Base-by-base conservation (phyloP, 2,797 vertebrate genomes). In the Rousettus madagascariensis region DNA sequence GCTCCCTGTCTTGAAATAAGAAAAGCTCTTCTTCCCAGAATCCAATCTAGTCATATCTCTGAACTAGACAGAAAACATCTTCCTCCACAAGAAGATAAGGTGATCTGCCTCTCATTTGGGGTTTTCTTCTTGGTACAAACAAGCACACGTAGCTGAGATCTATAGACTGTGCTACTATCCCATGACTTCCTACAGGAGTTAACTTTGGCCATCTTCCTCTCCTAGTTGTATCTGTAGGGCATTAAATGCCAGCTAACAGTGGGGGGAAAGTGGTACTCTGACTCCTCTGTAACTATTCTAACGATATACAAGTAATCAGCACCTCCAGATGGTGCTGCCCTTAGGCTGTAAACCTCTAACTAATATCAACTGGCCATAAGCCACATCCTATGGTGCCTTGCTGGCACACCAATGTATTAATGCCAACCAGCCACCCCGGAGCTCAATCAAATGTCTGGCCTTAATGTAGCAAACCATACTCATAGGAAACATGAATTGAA, bases 111-210 rank as follows among this genome's bases (percentile, higher is more conserved):
- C 84, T 93, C 77, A 63, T 13, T 33, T 86, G 71, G 49, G 71
- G 87, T 51, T 94, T 97, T 95, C 95, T 96, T 98, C 98, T 97
- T 97, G 97, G 97, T 97, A 97, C 97, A 96, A 69, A 96, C 75
- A 97, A 90, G 96, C 95, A 96, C 93, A 96, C 96, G 74, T 78
- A 91, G 95, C 95, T 90, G 89, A 96, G 79, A 97, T 97, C 94
- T 94, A 92, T 72, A 83, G 97, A 88, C 96, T 80, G 71, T 97
- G 95, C 95, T 98, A 96, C 92, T 96, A 94, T 96, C 95, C 95
- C 96, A 92, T 68, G 91, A 96, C 95, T 95, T 97, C 94, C 96
- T 96, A 97, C 59, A 97, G 96, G 97, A 97, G 30, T 49, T 65
- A 55, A 96, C 65, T 69, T 92, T 15, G 91, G 95, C 93, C 30